phyloP scores from a whole-genome alignment of 2,113 vertebrate genomes.

The Bombycilla garrulus region DNA sequence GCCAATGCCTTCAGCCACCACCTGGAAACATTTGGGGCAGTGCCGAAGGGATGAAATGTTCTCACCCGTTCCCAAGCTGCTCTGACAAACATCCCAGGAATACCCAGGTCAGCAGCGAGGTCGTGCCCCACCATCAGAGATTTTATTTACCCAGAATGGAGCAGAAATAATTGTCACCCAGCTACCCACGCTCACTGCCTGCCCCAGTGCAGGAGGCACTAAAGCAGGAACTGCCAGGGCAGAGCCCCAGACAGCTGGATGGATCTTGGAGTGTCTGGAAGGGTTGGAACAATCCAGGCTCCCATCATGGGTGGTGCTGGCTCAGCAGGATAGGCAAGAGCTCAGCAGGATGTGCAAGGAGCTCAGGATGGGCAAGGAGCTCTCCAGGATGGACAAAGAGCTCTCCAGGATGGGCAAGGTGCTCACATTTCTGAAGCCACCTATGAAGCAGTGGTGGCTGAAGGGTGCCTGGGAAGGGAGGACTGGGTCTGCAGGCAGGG shows the following conservation, averaged over 20 bases:
- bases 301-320: rapidly evolving
- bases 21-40: not conserved
- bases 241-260: not conserved
- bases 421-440: not conserved
- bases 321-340: not conserved
- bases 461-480: not conserved
- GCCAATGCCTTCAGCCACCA: not conserved
- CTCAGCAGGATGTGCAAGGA: no score
- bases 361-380: no score
- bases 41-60: not conserved
- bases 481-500: not conserved
- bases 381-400: not conserved
- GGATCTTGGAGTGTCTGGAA: not conserved
- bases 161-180: not conserved
- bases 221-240: not conserved
- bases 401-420: no score
- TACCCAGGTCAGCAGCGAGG: rapidly evolving
- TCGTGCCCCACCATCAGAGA: not conserved
- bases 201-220: not conserved
- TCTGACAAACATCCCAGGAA: not conserved
- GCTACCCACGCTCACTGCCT: not conserved
- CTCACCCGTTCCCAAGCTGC: not conserved
- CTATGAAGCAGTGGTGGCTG: not conserved
- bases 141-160: not conserved
- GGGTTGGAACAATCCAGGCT: not conserved